Conservation (phyloP, 2,797 vertebrate species). For the Schizopygopsis pylzovi region DNA sequence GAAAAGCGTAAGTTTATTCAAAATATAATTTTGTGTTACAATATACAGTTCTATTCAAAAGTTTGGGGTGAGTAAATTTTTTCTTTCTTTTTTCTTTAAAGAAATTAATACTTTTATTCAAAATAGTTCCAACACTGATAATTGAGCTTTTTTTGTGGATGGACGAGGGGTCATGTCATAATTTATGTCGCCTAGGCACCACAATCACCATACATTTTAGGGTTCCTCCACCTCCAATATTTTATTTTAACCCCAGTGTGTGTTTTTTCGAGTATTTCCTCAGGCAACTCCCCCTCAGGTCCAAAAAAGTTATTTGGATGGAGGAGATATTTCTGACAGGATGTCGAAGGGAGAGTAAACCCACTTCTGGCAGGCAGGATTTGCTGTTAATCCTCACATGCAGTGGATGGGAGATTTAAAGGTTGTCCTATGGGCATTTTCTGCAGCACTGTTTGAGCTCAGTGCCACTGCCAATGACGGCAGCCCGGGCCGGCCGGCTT, state of each 20-base stretch:
- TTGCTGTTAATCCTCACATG: constrained; percentile 48
- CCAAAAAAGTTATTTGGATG: constrained; percentile 5
- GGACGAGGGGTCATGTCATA: background rate
- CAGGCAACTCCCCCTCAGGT: constrained; percentile 1
- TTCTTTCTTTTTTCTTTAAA: no score
- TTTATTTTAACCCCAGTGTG: background rate
- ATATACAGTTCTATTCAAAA: no score
- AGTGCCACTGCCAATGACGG: background rate
- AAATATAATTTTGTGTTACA: no score
- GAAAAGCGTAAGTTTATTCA: no score
- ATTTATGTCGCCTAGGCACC: background rate
- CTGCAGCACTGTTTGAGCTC: constrained; percentile 18
- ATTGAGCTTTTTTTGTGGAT: background rate
- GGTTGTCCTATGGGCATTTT: constrained; percentile 59
- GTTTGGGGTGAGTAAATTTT: no score
- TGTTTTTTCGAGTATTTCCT: constrained; percentile 5
- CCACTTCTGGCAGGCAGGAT: constrained; percentile 45
- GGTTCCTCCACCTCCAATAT: background rate
- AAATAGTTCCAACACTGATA: background rate
- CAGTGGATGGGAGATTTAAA: constrained; percentile 55
- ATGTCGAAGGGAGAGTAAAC: constrained; percentile 38
- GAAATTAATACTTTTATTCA: background rate
- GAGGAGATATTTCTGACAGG: constrained; percentile 38
- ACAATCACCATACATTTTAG: background rate
- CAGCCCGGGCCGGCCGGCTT: constrained; percentile 23